Conservation (phyloP, 2,888 invertebrate species). For the Oasisia sp. region DNA sequence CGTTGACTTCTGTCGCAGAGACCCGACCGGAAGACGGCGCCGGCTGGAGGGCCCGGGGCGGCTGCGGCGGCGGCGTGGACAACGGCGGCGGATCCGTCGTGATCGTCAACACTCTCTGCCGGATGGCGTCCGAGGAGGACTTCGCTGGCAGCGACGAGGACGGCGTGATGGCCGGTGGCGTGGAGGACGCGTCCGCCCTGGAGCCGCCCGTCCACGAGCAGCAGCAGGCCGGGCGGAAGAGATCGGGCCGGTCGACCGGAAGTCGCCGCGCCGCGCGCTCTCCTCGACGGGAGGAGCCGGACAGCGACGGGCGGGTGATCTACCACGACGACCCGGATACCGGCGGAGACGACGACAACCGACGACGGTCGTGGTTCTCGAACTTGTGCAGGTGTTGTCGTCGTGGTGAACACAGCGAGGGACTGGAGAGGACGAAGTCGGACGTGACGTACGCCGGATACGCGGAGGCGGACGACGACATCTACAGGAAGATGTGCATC, state of each 20-base stretch:
- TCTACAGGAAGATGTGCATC: slow-evolving; percentile 35
- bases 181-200: neutral
- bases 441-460: neutral
- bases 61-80: neutral
- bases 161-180: neutral
- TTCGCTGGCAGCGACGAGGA: neutral
- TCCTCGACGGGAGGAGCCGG: neutral
- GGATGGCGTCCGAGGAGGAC: slow-evolving; percentile 2
- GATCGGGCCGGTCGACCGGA: neutral
- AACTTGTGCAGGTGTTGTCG: neutral
- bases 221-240: neutral
- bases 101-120: neutral
- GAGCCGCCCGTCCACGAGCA: neutral
- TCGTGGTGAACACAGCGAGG: neutral
- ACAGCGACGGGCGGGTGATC: neutral
- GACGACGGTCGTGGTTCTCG: neutral
- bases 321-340: neutral
- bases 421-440: neutral
- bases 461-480: slow-evolving; percentile 29
- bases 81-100: neutral
- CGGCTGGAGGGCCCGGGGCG: neutral
- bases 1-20: neutral
- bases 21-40: neutral
- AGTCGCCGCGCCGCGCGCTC: neutral
- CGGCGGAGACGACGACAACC: neutral